Evolutionary conservation across 1,140 invertebrate genomes (phyloP).

Genomic region (Papilio machaon): DNA sequence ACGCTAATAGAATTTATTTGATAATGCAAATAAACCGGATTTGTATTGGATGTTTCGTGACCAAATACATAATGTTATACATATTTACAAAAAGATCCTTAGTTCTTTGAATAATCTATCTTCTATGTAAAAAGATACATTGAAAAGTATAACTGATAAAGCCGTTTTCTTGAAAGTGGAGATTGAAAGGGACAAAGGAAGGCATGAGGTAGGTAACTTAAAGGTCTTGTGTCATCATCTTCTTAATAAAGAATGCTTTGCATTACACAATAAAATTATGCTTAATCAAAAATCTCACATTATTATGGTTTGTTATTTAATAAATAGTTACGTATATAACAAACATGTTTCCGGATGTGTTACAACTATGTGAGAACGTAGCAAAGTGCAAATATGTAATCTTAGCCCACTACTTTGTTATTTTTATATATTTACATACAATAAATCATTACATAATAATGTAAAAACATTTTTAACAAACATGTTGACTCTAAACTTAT

Average conservation of each 20-base stretch:
- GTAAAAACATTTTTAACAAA: too few species aligned
- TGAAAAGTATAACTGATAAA: too few species aligned
- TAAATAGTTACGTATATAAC: background rate
- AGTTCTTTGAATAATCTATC: too few species aligned
- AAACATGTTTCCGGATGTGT: background rate
- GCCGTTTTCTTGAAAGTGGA: too few species aligned
- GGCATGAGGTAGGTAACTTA: too few species aligned
- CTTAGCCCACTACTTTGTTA: background rate
- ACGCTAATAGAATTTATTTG: background rate
- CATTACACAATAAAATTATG: background rate
- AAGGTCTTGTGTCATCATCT: too few species aligned
- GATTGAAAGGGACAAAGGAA: too few species aligned
- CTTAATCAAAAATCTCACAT: background rate
- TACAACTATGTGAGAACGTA: background rate
- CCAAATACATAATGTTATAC: background rate
- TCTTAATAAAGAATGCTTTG: too few species aligned
- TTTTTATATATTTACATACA: background rate
- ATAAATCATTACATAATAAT: background rate
- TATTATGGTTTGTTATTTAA: background rate
- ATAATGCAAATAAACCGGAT: slow-evolving; percentile 4
- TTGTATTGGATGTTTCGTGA: background rate
- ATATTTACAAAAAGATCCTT: too few species aligned
- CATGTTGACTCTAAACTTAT: too few species aligned
- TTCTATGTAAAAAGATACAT: too few species aligned
- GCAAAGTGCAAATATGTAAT: background rate